Conservation (phyloP, 2,888 invertebrate species). For the Cordylochernes scorpioides region DNA sequence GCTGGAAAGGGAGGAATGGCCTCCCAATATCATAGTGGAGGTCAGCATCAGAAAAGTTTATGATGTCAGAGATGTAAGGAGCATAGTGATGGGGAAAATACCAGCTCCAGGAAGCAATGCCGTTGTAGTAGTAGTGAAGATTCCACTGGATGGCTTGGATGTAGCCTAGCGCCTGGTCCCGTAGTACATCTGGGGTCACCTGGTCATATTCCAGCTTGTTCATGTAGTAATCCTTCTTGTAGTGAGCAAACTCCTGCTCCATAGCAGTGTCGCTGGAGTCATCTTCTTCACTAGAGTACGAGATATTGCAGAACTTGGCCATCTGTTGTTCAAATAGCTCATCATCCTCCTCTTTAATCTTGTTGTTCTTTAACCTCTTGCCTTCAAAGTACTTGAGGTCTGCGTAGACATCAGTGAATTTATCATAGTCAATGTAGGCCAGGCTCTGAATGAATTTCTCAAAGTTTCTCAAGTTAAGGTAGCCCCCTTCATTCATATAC, state of each 20-base stretch:
- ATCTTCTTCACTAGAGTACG: no score
- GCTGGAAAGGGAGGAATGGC: constrained; percentile 78
- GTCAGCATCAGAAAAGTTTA: constrained; percentile 39
- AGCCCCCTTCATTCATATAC: constrained; percentile 73
- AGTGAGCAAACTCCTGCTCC: constrained; percentile 40
- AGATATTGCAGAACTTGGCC: no score
- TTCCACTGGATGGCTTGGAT: constrained; percentile 89
- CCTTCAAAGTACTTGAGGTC: constrained; percentile 57
- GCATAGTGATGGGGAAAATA: constrained; percentile 91
- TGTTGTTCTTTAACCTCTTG: no score
- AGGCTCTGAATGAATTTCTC: constrained; percentile 38
- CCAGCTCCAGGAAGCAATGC: constrained; percentile 94
- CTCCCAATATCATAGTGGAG: constrained; percentile 54
- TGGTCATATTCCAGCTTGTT: constrained; percentile 54
- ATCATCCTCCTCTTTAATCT: not conserved
- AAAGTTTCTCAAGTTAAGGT: constrained; percentile 50
- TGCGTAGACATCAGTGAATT: constrained; percentile 17
- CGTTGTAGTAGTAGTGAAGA: constrained; percentile 79
- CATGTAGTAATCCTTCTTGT: constrained; percentile 72
- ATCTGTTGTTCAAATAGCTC: no score
- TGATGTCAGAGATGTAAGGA: constrained; percentile 78
- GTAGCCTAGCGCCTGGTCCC: constrained; percentile 59
- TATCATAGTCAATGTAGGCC: constrained; percentile 20
- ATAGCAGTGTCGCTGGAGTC: constrained; percentile 17
- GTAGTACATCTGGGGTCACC: constrained; percentile 44